Base-by-base conservation (phyloP, 2,888 invertebrate genomes). In the Mamestra brassicae region DNA sequence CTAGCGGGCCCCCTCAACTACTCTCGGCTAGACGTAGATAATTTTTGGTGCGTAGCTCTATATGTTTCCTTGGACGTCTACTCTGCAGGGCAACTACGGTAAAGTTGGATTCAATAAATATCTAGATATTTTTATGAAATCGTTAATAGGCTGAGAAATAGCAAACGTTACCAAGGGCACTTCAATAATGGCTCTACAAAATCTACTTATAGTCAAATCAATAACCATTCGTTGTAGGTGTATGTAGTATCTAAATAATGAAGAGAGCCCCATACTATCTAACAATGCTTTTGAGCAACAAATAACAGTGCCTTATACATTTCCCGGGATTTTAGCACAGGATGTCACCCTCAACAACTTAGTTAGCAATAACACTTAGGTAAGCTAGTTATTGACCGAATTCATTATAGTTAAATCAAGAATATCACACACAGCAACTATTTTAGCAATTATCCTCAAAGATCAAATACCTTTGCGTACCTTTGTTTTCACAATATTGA, bases 401-500 rank as follows among this genome's bases (percentile, higher is more conserved):
- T 26, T 26, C 26, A 26, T 55, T 26, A n/a, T 54, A 8, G 36
- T 36, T 36, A 3, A 47, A 15, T 38, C 26, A 52, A 42, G 38
- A 45, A 13, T 15, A 11, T 15, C 7, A 26, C 26, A 26, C 26
- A 1, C 26, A 26, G 26, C 26, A 26, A 26, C 26, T 26, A 26
- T 26, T 26, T 0, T 26, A 26, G 26, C 26, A 26, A 26, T 26
- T 26, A 26, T 26, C 26, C 26, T 26, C 26, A 26, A 26, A 26
- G 26, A 26, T 26, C 26, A 47, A 38, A 67, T 38, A 52, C 6
- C n/a, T 47, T 42, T 17, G 13, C 36, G 7, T n/a, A 13, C 65
- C 36, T 61, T 74, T 45, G 45, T 61, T 74, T 45, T 36, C 15
- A 11, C 8, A 80, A 65, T 11, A 42, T 50, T 36, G 4, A 3